These are phyloP conservation scores for Thumatha senex DNA, from an alignment of 2,888 invertebrate species.

Conservation along the genomic window DNA sequence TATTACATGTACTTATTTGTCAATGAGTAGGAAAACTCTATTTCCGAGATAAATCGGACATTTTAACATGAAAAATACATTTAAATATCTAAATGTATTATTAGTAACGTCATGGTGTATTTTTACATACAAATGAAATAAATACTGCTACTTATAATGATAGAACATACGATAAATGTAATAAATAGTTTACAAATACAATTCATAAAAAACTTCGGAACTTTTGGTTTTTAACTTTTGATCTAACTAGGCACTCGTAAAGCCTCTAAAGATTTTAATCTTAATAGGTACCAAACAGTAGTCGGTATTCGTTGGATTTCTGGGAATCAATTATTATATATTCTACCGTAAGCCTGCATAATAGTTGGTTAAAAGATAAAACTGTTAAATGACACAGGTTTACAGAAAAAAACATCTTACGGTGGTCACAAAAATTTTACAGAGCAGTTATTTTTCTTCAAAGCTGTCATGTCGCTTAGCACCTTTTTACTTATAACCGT, in stretches of 20 bases:
- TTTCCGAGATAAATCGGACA: no score
- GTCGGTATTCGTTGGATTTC: conserved; percentile 46
- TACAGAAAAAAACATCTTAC: neutral
- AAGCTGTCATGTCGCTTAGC: neutral
- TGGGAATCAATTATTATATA: conserved; percentile 36
- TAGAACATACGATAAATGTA: no score
- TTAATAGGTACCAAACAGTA: conserved; percentile 42
- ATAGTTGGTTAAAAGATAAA: neutral
- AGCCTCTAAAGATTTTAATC: conserved; percentile 21
- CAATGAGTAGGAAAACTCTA: no score
- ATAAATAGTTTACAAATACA: neutral
- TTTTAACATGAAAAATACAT: no score
- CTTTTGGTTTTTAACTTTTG: conserved; percentile 15
- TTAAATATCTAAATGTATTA: no score
- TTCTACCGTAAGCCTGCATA: conserved; percentile 38
- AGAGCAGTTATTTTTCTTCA: neutral
- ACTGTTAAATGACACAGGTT: neutral
- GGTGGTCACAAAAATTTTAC: neutral
- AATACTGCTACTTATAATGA: no score
- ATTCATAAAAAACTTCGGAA: conserved; percentile 3
- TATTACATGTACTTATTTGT: no score
- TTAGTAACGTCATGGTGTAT: no score
- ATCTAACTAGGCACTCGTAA: conserved; percentile 4
- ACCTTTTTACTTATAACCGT: neutral
- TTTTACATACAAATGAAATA: no score